Base-by-base conservation (phyloP, 2,113 vertebrate species). In the Periophthalmus modestus region DNA sequence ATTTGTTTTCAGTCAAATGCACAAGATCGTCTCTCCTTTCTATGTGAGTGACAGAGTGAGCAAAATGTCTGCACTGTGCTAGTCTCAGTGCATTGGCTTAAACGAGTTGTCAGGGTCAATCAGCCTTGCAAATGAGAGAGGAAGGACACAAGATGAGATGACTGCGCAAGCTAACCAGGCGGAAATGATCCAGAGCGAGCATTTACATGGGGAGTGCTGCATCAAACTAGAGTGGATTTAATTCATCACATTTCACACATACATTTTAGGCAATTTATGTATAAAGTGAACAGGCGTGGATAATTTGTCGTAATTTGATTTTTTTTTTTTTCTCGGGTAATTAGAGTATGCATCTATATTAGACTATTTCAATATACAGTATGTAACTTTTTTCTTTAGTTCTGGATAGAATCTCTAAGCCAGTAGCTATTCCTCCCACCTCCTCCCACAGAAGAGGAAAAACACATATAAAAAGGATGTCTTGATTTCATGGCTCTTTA, bases 61-160 rank as follows among this genome's bases (percentile, higher is more conserved):
- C 13, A 4, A 24, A 23, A 23, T 67, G 52, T 58, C 3, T 66
- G 50, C 55, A 43, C 18, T 10, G 28, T 12, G 16, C 77, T 72
- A 52, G 80, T 83, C 77, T 68, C 36, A 54, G 65, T 72, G 82
- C 69, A 69, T 78, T 72, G 75, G 72, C 69, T 34, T 66, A 75
- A 88, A 78, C 73, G 79, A 89, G 82, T 87, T 77, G 85, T 89
- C 85, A 63, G 72, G 80, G 81, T 85, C 87, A 82, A 87, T 89
- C 87, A 83, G 82, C 78, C 75, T 87, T 75, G 81, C 85, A 89
- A 89, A 90, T 83, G 71, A 77, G 72, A 77, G 74, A 78, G 72
- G 85, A 87, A 89, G 80, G 88, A 88, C 75, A 75, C 68, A 74
- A 77, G 82, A 76, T 62, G 28, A 73, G 69, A 75, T 54, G 72